Evolutionary conservation across 2,797 vertebrate genomes (phyloP).

Genomic region (Acridotheres tristis): DNA sequence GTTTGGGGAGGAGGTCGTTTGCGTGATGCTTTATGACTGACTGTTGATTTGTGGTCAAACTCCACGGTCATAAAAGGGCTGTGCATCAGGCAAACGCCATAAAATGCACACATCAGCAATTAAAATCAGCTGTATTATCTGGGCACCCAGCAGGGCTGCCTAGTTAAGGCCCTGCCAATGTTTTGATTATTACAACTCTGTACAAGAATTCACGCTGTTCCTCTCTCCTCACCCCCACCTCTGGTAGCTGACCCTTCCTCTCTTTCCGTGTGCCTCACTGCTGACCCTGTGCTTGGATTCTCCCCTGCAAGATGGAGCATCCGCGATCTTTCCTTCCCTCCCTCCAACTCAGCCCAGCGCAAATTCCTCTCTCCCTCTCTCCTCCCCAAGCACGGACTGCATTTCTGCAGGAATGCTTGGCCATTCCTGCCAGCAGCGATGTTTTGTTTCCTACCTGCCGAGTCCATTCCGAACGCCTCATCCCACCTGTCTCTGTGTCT

Average conservation of each 20-base stretch:
- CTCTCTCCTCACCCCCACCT: not conserved
- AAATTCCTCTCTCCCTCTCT: not conserved
- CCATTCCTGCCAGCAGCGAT: not conserved
- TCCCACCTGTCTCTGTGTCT: not conserved
- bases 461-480: not conserved
- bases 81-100: conserved; percentile 14
- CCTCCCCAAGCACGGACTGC: accelerated
- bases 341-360: not conserved
- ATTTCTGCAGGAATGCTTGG: not conserved
- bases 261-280: not conserved
- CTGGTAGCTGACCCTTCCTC: conserved; percentile 31
- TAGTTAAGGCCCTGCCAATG: conserved; percentile 46
- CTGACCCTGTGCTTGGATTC: not conserved
- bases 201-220: conserved; percentile 56
- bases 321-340: not conserved
- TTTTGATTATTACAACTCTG: conserved; percentile 40
- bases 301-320: not conserved
- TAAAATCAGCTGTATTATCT: conserved; percentile 34
- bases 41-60: conserved; percentile 50
- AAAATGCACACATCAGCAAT: conserved; percentile 47
- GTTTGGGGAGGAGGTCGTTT: not conserved
- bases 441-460: not conserved
- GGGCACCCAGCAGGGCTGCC: conserved; percentile 45
- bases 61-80: not conserved
- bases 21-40: not conserved